Conservation (phyloP, 1,140 invertebrate genomes). For the Teleopsis dalmanni region DNA sequence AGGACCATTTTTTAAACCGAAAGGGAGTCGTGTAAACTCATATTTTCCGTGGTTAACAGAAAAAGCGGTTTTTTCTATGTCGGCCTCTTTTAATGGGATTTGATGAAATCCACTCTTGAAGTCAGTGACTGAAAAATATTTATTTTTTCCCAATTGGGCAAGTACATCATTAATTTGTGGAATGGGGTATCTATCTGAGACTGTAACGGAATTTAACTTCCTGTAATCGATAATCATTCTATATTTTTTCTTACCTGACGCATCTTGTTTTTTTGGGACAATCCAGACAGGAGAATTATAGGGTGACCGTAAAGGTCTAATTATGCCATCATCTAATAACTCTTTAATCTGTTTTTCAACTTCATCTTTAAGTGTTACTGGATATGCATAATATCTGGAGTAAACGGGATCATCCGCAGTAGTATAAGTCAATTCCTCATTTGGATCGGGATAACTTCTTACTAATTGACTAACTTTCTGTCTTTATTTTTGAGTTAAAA, state of each 20-base stretch:
- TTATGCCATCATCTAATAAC: conserved; percentile 24
- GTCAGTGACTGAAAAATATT: conserved; percentile 45
- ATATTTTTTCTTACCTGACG: conserved; percentile 28
- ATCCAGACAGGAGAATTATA: conserved; percentile 22
- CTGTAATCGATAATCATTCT: conserved; percentile 34
- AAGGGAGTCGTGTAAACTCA: not conserved
- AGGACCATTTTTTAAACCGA: conserved; percentile 1
- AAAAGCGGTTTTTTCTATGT: conserved; percentile 41
- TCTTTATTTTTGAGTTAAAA: too few species aligned
- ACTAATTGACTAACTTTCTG: too few species aligned
- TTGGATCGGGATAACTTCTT: not conserved
- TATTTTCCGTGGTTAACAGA: conserved; percentile 18
- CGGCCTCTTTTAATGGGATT: conserved; percentile 23
- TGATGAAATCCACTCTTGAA: conserved; percentile 48
- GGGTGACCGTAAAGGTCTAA: conserved; percentile 21
- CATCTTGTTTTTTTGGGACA: conserved; percentile 12
- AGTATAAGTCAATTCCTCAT: conserved; percentile 6
- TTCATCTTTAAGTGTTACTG: conserved; percentile 18
- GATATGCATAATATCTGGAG: conserved; percentile 21
- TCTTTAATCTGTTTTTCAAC: conserved; percentile 26
- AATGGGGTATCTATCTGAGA: conserved; percentile 46
- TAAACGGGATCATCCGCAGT: conserved; percentile 11
- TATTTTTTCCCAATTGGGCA: conserved; percentile 35
- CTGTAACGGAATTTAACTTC: conserved; percentile 30
- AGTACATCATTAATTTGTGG: conserved; percentile 47